phyloP scores from a whole-genome alignment of 2,797 vertebrate species.

The Erethizon dorsatum region DNA sequence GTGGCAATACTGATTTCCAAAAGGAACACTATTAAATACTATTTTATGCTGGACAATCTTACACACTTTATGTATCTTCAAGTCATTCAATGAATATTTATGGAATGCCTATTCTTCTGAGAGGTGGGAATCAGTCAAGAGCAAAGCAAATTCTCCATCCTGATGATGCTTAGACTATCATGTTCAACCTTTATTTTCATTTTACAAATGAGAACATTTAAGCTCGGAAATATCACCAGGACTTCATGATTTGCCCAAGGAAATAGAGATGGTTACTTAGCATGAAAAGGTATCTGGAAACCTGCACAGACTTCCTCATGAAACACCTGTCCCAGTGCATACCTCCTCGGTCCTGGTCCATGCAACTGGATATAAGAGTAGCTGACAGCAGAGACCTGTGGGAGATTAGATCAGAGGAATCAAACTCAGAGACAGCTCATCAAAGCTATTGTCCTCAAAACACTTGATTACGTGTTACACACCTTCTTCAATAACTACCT shows the following conservation, averaged over 20 bases:
- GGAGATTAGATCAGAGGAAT: conserved; percentile 53
- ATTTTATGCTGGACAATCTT: not conserved
- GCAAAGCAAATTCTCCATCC: not conserved
- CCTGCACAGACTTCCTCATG: not conserved
- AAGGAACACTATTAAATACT: not conserved
- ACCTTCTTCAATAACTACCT: conserved; percentile 50
- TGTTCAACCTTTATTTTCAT: not conserved
- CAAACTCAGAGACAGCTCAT: conserved; percentile 57
- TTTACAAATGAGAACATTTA: conserved; percentile 51
- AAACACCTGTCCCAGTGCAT: not conserved
- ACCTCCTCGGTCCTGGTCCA: not conserved
- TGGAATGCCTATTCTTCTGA: not conserved
- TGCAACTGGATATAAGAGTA: not conserved
- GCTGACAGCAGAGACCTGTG: not conserved
- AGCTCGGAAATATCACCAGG: not conserved
- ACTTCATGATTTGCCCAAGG: not conserved
- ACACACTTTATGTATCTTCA: not conserved
- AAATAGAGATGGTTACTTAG: not conserved
- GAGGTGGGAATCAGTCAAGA: not conserved
- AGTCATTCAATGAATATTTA: not conserved
- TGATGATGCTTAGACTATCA: not conserved
- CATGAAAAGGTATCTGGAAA: not conserved
- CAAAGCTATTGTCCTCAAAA: conserved; percentile 53
- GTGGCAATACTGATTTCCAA: not conserved
- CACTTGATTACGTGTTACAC: conserved; percentile 62